phyloP scores from a whole-genome alignment of 30 jellyfish, hydroid and myxozoan genomes.

The Mastigias papua region DNA sequence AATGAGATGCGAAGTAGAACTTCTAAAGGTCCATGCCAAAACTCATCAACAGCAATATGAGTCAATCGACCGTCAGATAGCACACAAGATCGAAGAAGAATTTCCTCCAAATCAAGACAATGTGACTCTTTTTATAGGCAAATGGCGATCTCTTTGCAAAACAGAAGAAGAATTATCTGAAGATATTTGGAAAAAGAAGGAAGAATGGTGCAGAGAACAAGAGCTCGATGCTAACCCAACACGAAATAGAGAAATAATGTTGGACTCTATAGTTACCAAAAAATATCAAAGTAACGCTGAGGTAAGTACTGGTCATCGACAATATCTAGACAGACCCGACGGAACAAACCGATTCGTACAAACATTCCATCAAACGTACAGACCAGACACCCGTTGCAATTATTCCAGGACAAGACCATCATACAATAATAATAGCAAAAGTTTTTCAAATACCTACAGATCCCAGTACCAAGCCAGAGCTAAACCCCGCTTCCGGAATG shows the following conservation, averaged over 20 bases:
- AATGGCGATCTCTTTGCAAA: background rate
- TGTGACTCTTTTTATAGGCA: background rate
- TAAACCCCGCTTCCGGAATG: background rate
- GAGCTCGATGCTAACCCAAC: background rate
- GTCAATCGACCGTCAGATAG: background rate
- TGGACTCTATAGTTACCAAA: background rate
- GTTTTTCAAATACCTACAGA: background rate
- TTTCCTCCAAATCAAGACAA: background rate
- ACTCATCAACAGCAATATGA: background rate
- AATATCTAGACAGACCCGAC: background rate
- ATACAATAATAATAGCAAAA: background rate
- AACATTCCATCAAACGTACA: background rate
- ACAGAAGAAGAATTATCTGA: background rate
- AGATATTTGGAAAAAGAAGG: conserved; percentile 4
- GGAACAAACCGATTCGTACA: background rate
- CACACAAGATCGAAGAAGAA: background rate
- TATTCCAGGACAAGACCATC: background rate
- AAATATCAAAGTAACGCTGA: too few relatives aligned
- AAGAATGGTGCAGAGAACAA: background rate
- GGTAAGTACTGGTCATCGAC: background rate
- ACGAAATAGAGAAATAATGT: background rate
- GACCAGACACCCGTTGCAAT: background rate
- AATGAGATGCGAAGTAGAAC: background rate
- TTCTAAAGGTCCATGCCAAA: background rate
- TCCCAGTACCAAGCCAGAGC: background rate